Base-by-base conservation (phyloP, 2,113 vertebrate species). In the Engystomops pustulosus region DNA sequence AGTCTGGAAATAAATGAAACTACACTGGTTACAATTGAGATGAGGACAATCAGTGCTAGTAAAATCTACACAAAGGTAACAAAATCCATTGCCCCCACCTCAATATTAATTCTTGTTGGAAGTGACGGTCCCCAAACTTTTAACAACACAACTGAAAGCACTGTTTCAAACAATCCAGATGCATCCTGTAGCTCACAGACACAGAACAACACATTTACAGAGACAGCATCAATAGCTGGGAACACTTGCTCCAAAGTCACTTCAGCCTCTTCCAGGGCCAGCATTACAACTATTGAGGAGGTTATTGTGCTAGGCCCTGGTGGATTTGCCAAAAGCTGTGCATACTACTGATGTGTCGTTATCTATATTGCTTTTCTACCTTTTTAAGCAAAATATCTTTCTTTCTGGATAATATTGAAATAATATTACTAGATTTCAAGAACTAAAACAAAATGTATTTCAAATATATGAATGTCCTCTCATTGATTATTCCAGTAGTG, bases 1-100 rank as follows among this genome's bases (percentile, higher is more conserved):
- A 83, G 25, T 11, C 58, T 83, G n/a, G 81, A 83, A 58, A 76
- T 83, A 45, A 83, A 83, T 45, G 55, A 76, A 38, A 83, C 81
- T 18, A 83, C 71, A 20, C 34, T 6, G 36, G 81, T 83, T 30
- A 51, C 32, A 20, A 76, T 83, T 67, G 71, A 67, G 7, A 51
- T 67, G 20, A 83, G 53, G 32, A 76, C 81, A 9, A 83, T 83
- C 18, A 83, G 71, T 27, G 1, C 20, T 25, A 76, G 38, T 36
- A 65, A 49, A 25, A 74, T 83, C 55, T 45, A 75, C 30, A 67
- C 14, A n/a, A 83, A 76, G 25, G 49, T 3, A 2, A 83, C 71
- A 76, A 67, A 41, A 15, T 76, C 81, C 2, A 17, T 83, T 45
- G 49, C 81, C n/a, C 81, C 81, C 18, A 51, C 70, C 36, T 76